Evolutionary conservation across 2,888 invertebrate genomes (phyloP).

Genomic region (Laothoe populi): DNA sequence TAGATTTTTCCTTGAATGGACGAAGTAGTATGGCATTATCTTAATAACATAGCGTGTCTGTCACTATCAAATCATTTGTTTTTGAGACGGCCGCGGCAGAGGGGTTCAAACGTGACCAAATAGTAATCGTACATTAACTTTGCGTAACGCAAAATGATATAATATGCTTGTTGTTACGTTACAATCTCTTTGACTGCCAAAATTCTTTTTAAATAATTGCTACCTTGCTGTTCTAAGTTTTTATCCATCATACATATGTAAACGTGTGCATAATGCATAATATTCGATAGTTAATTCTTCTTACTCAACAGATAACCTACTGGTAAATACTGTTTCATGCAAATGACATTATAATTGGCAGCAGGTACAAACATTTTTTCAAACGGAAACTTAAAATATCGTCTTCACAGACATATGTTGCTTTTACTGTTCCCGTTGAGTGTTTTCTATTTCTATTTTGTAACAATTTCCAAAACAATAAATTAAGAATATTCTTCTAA

Average conservation of each 20-base stretch:
- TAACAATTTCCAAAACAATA: no score
- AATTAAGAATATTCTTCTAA: no score
- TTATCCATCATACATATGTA: not conserved
- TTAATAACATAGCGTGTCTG: slow-evolving; percentile 51
- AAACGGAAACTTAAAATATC: not conserved
- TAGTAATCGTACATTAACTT: slow-evolving; percentile 38
- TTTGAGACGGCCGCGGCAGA: not conserved
- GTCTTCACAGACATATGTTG: no score
- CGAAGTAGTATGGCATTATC: slow-evolving; percentile 54
- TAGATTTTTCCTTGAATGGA: slow-evolving; percentile 58
- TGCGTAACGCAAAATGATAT: slow-evolving; percentile 10
- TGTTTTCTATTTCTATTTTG: no score
- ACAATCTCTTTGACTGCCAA: not conserved
- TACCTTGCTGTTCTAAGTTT: not conserved
- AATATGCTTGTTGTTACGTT: not conserved
- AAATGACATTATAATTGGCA: slow-evolving; percentile 67
- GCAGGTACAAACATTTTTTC: not conserved
- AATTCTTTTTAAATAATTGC: not conserved
- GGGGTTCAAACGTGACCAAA: slow-evolving; percentile 11
- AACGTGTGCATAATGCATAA: not conserved
- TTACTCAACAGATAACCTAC: no score
- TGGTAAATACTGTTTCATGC: slow-evolving; percentile 44
- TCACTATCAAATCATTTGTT: not conserved
- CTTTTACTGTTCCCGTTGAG: no score
- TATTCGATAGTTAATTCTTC: no score